These are phyloP conservation scores for Merodon equestris DNA, from an alignment of 2,888 invertebrate species.

Conservation along the genomic window DNA sequence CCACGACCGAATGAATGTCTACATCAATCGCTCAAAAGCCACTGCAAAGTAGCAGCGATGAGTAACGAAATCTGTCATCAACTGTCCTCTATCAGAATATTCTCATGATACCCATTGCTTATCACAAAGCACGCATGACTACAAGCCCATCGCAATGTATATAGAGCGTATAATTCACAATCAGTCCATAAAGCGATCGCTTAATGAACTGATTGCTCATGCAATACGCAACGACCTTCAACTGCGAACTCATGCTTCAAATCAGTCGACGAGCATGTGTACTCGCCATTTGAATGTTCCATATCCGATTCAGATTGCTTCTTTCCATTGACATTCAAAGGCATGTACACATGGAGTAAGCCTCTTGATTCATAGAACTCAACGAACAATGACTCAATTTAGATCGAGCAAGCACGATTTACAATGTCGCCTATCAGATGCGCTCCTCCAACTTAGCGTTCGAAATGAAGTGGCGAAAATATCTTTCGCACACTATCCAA, in stretches of 20 bases:
- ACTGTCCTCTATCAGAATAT: too few relatives aligned
- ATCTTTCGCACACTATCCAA: conserved; percentile 6
- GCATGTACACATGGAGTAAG: neutral
- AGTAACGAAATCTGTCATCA: too few relatives aligned
- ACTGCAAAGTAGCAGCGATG: too few relatives aligned
- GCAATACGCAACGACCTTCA: conserved; percentile 41
- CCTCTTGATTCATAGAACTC: conserved; percentile 1
- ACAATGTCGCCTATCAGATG: conserved; percentile 2
- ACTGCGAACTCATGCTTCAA: conserved; percentile 30
- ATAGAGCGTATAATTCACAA: too few relatives aligned
- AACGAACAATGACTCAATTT: conserved; percentile 44
- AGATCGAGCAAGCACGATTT: conserved; percentile 16
- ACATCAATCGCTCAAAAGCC: too few relatives aligned
- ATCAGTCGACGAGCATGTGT: conserved; percentile 34
- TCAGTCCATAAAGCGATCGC: too few relatives aligned
- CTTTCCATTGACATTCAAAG: conserved; percentile 16
- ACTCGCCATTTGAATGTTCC: conserved; percentile 4
- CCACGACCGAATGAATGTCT: too few relatives aligned
- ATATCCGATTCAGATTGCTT: neutral
- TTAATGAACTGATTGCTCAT: too few relatives aligned
- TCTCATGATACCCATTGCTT: too few relatives aligned
- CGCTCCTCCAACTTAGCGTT: conserved; percentile 11
- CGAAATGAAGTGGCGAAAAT: neutral
- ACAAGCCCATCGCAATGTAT: too few relatives aligned
- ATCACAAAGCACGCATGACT: too few relatives aligned